Percentiles rank a stretch among this genome's conserved stretches.
phyloP scores from a whole-genome alignment of 1,140 invertebrate genomes.

The Drosophila bocki region DNA sequence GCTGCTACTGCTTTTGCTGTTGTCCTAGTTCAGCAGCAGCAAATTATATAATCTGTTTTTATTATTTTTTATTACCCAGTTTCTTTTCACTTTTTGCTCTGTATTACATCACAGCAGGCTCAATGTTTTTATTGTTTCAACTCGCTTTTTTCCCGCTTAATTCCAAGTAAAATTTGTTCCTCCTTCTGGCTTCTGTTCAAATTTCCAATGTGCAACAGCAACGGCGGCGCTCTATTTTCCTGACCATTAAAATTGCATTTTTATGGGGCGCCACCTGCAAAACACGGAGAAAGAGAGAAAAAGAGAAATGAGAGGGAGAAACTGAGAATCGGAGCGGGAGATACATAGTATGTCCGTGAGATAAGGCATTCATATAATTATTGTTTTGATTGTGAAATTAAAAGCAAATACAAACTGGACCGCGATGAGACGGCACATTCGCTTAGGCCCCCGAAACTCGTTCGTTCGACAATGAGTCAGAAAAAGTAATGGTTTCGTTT shows the following conservation, averaged over 20 bases:
- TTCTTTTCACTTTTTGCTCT: constrained; percentile 54
- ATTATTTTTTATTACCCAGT: constrained; percentile 42
- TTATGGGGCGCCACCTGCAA: constrained; percentile 59
- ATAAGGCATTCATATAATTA: constrained; percentile 34
- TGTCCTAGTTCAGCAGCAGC: constrained; percentile 71
- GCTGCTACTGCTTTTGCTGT: constrained; percentile 34
- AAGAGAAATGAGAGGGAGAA: constrained; percentile 7
- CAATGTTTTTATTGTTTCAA: constrained; percentile 22
- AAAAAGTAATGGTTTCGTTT: constrained; percentile 16
- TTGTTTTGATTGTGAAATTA: constrained; percentile 78
- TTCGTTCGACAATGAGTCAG: constrained; percentile 36
- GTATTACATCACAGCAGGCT: constrained; percentile 68
- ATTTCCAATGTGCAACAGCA: constrained; percentile 60
- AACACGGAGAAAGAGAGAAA: constrained; percentile 6
- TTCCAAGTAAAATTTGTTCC: constrained; percentile 61
- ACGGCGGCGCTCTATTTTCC: constrained; percentile 73
- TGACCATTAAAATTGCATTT: constrained; percentile 71
- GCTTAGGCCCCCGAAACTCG: constrained; percentile 14
- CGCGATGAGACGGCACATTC: constrained; percentile 56
- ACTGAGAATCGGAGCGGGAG: constrained; percentile 7
- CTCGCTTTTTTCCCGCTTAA: constrained; percentile 50
- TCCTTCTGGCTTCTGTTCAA: constrained; percentile 66
- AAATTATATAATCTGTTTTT: constrained; percentile 71
- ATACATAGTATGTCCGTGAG: constrained; percentile 29
- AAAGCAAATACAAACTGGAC: constrained; percentile 67